Evolutionary conservation across 2,797 vertebrate genomes (phyloP), one percentile per base, ranked within the genome.

Genomic region (Ceryle rudis): DNA sequence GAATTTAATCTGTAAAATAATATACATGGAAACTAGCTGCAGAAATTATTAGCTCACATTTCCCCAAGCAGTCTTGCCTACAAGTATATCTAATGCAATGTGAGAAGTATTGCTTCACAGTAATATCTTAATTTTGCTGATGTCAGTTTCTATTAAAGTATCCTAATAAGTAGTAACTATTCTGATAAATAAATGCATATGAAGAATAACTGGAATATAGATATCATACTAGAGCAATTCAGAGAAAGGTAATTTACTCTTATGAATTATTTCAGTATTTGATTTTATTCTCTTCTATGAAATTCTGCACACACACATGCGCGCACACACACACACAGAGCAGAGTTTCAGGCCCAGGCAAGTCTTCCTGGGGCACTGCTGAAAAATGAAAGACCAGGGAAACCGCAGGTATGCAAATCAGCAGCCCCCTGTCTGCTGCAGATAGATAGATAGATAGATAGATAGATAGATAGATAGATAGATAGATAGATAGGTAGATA

Each of bases 1-100:
- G 90, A 96, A 97, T 64, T 89, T 80, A 94, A 86, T 41, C 42
- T 87, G 54, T 85, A 91, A 94, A 96, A 94, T 49, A 95, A 89
- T 57, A 77, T 5, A 79, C 65, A 94, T 10, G 58, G 81, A 94
- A 94, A 96, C 86, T 89, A 86, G 61, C 47, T 92, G 67, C 42
- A 94, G 77, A 89, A 96, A 93, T 79, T 26, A 97, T 85, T 82
- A 89, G 77, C 64, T 97, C 75, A 80, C 47, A 33, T 86, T 51
- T 86, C 20, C 29, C 69, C 25, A 31, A 81, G 93, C 89, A 37
- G 91, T 94, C 96, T 96, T 95, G 83, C 69, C 73, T 96, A 79
- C 93, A 96, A 79, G 72, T 54, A 49, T 41, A 89, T 67, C 92
- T 78, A 26, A 35, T 58, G 57, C 60, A 60, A 64, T 77, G 28